A percentile compares a stretch with the other conserved stretches of the same genome.
These are phyloP conservation scores for Solea senegalensis DNA, from an alignment of 2,113 vertebrate species.

Conservation along the genomic window DNA sequence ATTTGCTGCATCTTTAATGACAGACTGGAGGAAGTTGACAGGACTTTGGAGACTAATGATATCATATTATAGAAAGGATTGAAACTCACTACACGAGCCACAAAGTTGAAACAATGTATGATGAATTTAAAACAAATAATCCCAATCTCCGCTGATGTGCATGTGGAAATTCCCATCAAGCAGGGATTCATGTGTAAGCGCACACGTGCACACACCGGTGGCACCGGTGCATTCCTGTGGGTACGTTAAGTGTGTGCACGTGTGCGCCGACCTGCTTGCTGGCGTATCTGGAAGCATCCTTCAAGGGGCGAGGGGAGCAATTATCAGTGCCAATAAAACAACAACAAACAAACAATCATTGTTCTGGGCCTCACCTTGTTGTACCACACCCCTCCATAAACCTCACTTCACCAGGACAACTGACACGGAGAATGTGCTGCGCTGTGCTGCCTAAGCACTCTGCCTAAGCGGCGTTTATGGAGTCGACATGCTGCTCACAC, in stretches of 20 bases:
- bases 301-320: slow-evolving; percentile 67
- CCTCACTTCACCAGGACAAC: slow-evolving; percentile 67
- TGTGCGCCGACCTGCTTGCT: slow-evolving; percentile 59
- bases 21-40: too few relatives aligned
- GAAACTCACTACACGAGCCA: too few relatives aligned
- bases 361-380: slow-evolving; percentile 77
- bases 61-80: too few relatives aligned
- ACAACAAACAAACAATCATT: slow-evolving; percentile 80
- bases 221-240: slow-evolving; percentile 67
- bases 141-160: slow-evolving; percentile 24
- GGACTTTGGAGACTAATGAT: too few relatives aligned
- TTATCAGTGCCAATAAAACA: slow-evolving; percentile 81
- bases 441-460: slow-evolving; percentile 82
- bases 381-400: slow-evolving; percentile 77
- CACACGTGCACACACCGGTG: slow-evolving; percentile 23
- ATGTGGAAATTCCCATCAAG: slow-evolving; percentile 43
- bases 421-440: slow-evolving; percentile 77
- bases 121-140: not conserved
- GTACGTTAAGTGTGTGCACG: slow-evolving; percentile 68
- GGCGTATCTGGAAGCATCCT: slow-evolving; percentile 58
- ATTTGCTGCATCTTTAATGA: too few relatives aligned
- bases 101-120: too few relatives aligned
- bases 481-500: slow-evolving; percentile 55
- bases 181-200: slow-evolving; percentile 10
- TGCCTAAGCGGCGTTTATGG: slow-evolving; percentile 66